A percentile compares a stretch with the other conserved stretches of the same genome.
These are phyloP conservation scores for Mixornis gularis DNA, from an alignment of 2,113 vertebrate species.

Conservation along the genomic window DNA sequence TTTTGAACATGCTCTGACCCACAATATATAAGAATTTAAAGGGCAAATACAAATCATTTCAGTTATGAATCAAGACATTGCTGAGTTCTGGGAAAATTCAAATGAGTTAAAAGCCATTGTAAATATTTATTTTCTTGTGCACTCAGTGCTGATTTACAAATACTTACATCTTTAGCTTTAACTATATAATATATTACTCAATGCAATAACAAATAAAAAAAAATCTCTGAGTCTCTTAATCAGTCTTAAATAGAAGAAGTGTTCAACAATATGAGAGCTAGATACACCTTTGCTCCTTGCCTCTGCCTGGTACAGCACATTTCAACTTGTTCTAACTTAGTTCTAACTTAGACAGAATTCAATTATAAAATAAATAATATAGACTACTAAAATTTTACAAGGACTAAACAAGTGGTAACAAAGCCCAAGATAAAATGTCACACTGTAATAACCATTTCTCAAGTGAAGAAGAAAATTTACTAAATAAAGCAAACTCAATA, in stretches of 20 bases:
- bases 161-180: background rate
- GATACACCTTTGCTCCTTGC: background rate
- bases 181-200: background rate
- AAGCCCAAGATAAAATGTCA: background rate
- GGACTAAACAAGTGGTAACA: background rate
- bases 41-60: background rate
- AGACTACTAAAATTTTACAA: background rate
- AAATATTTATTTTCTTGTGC: background rate
- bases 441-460: background rate
- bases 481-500: slow-evolving; percentile 8
- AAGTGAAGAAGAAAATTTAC: slow-evolving; percentile 10
- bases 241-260: background rate
- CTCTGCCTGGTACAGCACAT: background rate
- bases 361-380: background rate
- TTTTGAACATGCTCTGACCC: background rate
- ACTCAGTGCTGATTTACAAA: background rate
- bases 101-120: background rate
- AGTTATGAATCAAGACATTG: background rate
- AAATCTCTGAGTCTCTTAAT: background rate
- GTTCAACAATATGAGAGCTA: background rate
- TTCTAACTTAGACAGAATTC: background rate
- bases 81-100: background rate
- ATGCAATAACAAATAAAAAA: background rate
- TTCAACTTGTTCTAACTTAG: background rate
- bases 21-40: background rate